phyloP scores from a whole-genome alignment of 2,888 invertebrate genomes.

The Diarsia dahlii region DNA sequence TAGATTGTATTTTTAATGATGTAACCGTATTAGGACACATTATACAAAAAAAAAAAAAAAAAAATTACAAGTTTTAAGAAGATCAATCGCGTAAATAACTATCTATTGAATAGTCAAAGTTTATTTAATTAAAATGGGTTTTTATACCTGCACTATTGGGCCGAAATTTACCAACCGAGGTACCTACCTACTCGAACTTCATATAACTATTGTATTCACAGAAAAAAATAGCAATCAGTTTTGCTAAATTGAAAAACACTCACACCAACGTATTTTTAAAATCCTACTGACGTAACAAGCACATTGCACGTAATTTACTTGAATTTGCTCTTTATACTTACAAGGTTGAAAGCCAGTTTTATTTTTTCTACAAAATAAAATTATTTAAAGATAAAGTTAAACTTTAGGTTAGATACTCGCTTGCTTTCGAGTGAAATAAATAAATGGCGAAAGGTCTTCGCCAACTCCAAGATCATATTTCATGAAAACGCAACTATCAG shows the following conservation, averaged over 20 bases:
- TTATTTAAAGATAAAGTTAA: background rate
- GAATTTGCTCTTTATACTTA: background rate
- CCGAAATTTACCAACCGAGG: too few relatives aligned
- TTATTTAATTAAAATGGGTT: too few relatives aligned
- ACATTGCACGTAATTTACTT: constrained; percentile 8
- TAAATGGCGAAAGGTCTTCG: background rate
- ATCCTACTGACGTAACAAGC: background rate
- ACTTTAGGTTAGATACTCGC: background rate
- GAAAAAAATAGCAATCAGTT: background rate
- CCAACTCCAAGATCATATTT: background rate
- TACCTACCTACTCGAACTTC: too few relatives aligned
- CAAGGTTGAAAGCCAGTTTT: background rate
- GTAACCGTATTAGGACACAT: too few relatives aligned
- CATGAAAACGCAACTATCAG: background rate
- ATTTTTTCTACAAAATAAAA: background rate
- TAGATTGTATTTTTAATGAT: too few relatives aligned
- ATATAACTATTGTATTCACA: too few relatives aligned
- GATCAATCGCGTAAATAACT: too few relatives aligned
- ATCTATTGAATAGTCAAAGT: background rate
- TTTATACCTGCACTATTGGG: too few relatives aligned
- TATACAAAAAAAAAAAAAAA: too few relatives aligned
- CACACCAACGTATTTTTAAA: background rate
- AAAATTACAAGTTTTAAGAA: too few relatives aligned
- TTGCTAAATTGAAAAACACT: background rate
- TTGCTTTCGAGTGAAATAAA: background rate